Evolutionary conservation across 2,113 vertebrate species (phyloP), one percentile per base, ranked within the genome.

Genomic region (Protomyctophum bolini): DNA sequence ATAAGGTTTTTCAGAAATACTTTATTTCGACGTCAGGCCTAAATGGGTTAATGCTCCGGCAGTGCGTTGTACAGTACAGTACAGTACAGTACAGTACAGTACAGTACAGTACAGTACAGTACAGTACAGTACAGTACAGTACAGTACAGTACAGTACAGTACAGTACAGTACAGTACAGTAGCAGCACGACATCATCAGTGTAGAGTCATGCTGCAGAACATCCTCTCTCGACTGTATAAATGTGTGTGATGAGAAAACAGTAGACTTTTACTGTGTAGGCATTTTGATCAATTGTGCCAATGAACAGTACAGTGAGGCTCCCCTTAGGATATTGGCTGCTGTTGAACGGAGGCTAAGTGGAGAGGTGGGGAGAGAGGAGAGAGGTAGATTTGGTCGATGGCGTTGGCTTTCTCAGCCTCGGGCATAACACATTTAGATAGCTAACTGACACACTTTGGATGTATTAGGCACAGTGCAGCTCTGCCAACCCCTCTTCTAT

Each of bases 371-470:
- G 82, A 83, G 88, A 76, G 85, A 81, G 86, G 73, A 81, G 82
- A 83, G 88, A 76, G 85, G 82, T 75, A 83, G 79, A 80, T 77
- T 76, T 68, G 83, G 86, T 89, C 82, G 76, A 83, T 91, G 87
- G 87, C 91, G 89, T 92, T 86, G 80, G 88, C 85, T 91, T 90
- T 90, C 85, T 76, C 66, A 77, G 85, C 85, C 85, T 84, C 49
- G 58, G 70, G 86, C 81, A 86, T 89, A 91, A 92, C 86, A 69
- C 81, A 77, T 91, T 93, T 92, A 91, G 78, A 81, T 85, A 90
- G 83, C 79, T 89, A 90, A 91, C 88, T 85, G 91, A 92, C 92
- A 92, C 88, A 91, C 89, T 93, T 90, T 84, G 80, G 86, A 90
- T 89, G 82, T 88, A 89, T 90, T 91, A 89, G 87, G 86, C 88